Evolutionary conservation across 2,113 vertebrate species (phyloP).

Genomic region (Uria aalge): DNA sequence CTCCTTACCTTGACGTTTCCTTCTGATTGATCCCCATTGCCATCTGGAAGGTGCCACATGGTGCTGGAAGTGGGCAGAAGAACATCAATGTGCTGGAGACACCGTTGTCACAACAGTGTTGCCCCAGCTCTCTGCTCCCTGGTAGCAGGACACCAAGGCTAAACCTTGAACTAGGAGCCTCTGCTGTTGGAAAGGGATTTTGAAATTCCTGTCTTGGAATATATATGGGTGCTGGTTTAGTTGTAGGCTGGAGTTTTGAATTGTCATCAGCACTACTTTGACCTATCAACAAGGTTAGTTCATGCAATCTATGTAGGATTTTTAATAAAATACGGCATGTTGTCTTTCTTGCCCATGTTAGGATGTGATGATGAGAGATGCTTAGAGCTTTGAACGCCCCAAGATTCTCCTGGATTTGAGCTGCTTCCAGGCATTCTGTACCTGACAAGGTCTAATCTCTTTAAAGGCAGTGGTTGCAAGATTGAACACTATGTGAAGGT

Average conservation of each 20-base stretch:
- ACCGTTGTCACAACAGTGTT: rapidly evolving
- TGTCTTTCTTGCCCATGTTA: rapidly evolving
- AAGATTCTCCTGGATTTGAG: not conserved
- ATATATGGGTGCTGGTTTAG: rapidly evolving
- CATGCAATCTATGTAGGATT: not conserved
- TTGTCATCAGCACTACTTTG: not conserved
- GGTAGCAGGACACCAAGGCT: not conserved
- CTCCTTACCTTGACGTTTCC: not conserved
- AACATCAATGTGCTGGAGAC: not conserved
- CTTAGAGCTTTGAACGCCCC: not conserved
- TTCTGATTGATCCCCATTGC: rapidly evolving
- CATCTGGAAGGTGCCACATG: rapidly evolving
- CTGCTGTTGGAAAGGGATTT: not conserved
- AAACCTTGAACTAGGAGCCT: not conserved
- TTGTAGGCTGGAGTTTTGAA: not conserved
- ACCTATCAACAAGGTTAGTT: not conserved
- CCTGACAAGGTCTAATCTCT: not conserved
- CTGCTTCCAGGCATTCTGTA: not conserved
- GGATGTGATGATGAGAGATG: rapidly evolving
- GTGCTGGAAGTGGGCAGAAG: not conserved
- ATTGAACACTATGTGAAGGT: rapidly evolving
- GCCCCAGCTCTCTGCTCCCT: not conserved
- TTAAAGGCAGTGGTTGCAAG: rapidly evolving
- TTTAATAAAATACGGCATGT: rapidly evolving
- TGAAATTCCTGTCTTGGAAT: not conserved